Conservation (phyloP, 2,113 vertebrate species). For the Pelmatolapia mariae region DNA sequence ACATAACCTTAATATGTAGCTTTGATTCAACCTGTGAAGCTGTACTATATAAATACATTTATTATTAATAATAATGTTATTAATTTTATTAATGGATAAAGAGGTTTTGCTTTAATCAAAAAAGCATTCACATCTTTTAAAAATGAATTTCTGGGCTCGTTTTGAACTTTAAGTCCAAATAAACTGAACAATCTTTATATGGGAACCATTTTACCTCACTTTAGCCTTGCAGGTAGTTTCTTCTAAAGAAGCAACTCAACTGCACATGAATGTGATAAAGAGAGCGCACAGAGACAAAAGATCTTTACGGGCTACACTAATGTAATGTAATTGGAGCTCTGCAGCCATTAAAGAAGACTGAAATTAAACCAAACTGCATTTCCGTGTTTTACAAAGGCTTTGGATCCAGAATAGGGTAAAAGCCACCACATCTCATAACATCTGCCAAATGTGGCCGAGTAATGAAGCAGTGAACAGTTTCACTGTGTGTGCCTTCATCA, state of each 20-base stretch:
- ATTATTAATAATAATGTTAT: not conserved
- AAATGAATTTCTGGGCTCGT: not conserved
- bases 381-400: rapidly evolving
- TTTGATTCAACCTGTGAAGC: not conserved
- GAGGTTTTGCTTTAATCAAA: not conserved
- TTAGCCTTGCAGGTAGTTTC: not conserved
- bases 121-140: not conserved
- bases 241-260: not conserved
- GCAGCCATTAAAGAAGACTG: not conserved
- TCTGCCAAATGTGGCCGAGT: not conserved
- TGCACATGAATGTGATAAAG: not conserved
- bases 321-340: rapidly evolving
- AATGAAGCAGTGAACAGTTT: not conserved
- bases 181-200: rapidly evolving
- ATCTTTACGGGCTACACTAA: not conserved
- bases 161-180: not conserved
- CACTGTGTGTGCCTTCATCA: not conserved
- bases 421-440: not conserved
- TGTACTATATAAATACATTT: not conserved
- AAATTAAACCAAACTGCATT: not conserved
- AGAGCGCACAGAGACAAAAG: not conserved
- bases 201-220: not conserved
- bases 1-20: not conserved
- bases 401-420: not conserved
- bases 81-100: not conserved